Conservation (phyloP, 2,113 vertebrate species). For the Sorex fumeus region DNA sequence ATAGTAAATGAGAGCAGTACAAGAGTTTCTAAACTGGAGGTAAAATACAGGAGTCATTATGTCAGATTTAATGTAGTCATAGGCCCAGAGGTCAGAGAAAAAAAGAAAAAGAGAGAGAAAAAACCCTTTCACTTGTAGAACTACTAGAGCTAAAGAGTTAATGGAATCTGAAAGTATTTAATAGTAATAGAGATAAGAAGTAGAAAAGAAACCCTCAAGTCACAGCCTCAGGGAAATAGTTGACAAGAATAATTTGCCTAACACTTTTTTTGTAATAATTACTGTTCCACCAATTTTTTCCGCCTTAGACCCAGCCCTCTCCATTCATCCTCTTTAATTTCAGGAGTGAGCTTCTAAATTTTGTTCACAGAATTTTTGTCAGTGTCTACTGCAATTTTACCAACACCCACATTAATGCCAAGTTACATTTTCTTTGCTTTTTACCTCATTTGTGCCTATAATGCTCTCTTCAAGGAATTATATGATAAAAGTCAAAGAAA, state of each 20-base stretch:
- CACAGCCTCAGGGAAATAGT: background rate
- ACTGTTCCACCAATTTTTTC: background rate
- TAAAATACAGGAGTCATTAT: background rate
- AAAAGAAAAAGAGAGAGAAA: background rate
- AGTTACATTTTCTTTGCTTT: constrained; percentile 26
- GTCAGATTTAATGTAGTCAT: background rate
- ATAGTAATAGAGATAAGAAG: background rate
- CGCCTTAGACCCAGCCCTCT: background rate
- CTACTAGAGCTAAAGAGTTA: constrained; percentile 45
- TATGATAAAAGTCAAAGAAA: background rate
- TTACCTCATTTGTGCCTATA: background rate
- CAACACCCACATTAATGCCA: background rate
- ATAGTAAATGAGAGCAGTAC: background rate
- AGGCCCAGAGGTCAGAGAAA: background rate
- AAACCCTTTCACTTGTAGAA: background rate
- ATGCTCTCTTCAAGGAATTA: background rate
- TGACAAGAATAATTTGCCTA: constrained; percentile 56
- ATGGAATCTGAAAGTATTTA: constrained; percentile 19
- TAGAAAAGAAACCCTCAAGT: constrained; percentile 13
- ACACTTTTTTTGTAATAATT: constrained; percentile 26
- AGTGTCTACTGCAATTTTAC: background rate
- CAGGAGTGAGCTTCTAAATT: background rate
- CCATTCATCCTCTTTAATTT: constrained; percentile 48
- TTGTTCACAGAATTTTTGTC: constrained; percentile 10
- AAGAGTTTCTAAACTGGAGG: background rate